Percentiles rank a stretch among this genome's conserved stretches.
phyloP scores from a whole-genome alignment of 2,797 vertebrate genomes.

The Hylomyscus alleni region DNA sequence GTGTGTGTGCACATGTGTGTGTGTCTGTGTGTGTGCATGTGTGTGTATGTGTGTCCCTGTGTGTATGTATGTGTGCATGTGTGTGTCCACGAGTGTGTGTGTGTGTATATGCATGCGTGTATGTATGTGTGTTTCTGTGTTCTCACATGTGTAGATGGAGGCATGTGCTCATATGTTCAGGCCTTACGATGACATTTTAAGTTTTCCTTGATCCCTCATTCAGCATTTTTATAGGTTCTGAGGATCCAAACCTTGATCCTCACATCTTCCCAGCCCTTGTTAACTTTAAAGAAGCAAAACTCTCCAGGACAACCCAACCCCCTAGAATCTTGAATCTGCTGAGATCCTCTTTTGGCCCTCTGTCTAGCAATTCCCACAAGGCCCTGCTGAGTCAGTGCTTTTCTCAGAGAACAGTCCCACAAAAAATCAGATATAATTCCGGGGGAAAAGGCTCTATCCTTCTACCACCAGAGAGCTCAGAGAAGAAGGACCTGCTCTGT shows the following conservation, averaged over 20 bases:
- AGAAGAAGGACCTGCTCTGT: not conserved
- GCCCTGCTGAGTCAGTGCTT: not conserved
- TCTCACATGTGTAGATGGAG: not conserved
- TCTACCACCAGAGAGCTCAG: not conserved
- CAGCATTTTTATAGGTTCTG: not conserved
- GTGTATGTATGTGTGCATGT: not conserved
- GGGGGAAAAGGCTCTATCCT: not conserved
- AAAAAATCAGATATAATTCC: constrained; percentile 11
- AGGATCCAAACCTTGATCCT: not conserved
- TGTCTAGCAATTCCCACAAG: not conserved
- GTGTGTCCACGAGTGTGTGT: not conserved
- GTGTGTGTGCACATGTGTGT: no score
- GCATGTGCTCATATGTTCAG: not conserved
- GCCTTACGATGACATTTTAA: not conserved
- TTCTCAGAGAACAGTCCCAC: not conserved
- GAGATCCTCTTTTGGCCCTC: not conserved
- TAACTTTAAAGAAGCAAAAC: constrained; percentile 18
- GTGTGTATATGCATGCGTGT: no score
- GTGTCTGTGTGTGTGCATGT: not conserved
- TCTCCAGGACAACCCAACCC: not conserved
- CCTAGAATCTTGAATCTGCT: not conserved
- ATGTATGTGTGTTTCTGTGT: not conserved
- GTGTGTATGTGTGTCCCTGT: not conserved
- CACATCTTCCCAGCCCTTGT: not conserved
- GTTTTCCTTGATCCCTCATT: no score